Conservation (phyloP, 2,888 invertebrate species). For the Opisthograptis luteolata region DNA sequence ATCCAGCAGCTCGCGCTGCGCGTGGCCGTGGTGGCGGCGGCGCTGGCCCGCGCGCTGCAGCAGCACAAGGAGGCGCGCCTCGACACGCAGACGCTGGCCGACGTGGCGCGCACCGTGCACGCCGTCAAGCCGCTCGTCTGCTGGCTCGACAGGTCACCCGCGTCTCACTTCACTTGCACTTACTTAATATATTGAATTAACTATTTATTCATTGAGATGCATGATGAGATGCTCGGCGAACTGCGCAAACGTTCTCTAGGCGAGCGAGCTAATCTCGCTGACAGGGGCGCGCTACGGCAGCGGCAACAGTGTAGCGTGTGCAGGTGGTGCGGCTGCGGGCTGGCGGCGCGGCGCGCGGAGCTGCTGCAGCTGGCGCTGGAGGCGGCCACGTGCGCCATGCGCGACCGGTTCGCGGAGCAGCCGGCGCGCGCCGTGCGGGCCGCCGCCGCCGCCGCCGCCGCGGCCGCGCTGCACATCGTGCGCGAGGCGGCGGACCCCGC, state of each 20-base stretch:
- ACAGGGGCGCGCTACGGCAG: no score
- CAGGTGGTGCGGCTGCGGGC: constrained; percentile 45
- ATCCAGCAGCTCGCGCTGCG: constrained; percentile 94
- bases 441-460: constrained; percentile 90
- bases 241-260: no score
- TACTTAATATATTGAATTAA: no score
- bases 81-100: constrained; percentile 91
- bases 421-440: constrained; percentile 90
- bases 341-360: constrained; percentile 78
- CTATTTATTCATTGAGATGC: no score
- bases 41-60: constrained; percentile 90
- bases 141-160: constrained; percentile 92
- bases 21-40: constrained; percentile 89
- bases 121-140: constrained; percentile 94
- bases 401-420: constrained; percentile 94
- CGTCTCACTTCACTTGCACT: background rate
- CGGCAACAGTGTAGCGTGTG: constrained; percentile 30
- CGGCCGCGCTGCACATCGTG: constrained; percentile 90
- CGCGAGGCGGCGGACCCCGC: constrained; percentile 94
- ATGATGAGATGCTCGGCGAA: no score
- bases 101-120: constrained; percentile 93
- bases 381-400: constrained; percentile 95
- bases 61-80: constrained; percentile 88
- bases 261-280: no score
- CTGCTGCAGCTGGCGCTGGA: constrained; percentile 92